Percentiles rank a stretch among this genome's conserved stretches.
These are phyloP conservation scores for Druon quercuslanigerum DNA, from an alignment of 1,140 invertebrate genomes.

Conservation along the genomic window DNA sequence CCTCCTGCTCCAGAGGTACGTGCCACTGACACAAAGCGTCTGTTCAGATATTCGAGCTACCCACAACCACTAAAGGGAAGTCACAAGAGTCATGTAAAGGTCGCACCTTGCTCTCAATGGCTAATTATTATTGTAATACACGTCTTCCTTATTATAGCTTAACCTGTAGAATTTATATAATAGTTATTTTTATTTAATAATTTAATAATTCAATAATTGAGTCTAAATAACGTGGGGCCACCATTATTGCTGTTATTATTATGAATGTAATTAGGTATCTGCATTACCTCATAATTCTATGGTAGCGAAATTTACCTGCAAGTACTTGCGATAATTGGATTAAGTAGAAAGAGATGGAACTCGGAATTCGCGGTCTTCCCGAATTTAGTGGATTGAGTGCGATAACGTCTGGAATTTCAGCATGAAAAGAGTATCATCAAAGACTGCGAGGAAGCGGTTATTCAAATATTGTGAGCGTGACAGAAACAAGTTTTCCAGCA, in stretches of 20 bases:
- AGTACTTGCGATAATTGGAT: conserved; percentile 4
- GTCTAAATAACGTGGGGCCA: background rate
- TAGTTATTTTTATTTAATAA: background rate
- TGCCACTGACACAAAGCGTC: background rate
- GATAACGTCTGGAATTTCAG: too few relatives aligned
- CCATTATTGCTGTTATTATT: background rate
- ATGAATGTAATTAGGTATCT: background rate
- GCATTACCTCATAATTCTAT: background rate
- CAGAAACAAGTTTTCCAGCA: too few relatives aligned
- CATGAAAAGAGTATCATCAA: too few relatives aligned
- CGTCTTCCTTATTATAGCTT: conserved; percentile 31
- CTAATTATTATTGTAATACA: conserved; percentile 37
- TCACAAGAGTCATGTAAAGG: conserved; percentile 39
- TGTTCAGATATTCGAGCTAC: conserved; percentile 18
- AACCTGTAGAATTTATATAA: background rate
- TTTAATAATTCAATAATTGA: background rate
- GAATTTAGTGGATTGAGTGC: too few relatives aligned
- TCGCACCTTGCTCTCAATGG: background rate
- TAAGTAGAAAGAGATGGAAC: too few relatives aligned
- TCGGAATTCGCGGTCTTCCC: too few relatives aligned
- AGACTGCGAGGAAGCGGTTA: too few relatives aligned
- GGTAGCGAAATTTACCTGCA: background rate
- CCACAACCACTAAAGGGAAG: conserved; percentile 33
- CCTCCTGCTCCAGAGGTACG: conserved; percentile 7
- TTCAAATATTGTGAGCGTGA: too few relatives aligned